phyloP scores from a whole-genome alignment of 2,113 vertebrate species.

The Lepisosteus oculatus region DNA sequence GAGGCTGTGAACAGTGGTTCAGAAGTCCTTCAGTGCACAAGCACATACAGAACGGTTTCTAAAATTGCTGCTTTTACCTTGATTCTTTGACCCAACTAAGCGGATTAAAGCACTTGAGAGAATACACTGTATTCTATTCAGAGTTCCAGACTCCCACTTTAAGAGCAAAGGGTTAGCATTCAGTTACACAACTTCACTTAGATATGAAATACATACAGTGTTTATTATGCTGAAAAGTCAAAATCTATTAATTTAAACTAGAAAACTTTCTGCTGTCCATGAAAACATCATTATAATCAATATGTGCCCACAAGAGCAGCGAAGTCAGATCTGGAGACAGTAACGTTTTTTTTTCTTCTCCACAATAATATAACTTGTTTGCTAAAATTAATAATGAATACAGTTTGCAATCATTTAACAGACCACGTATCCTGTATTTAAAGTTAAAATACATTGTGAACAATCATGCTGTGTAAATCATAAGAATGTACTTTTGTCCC shows the following conservation, averaged over 20 bases:
- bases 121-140: slow-evolving; percentile 33
- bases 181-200: slow-evolving; percentile 64
- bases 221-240: slow-evolving; percentile 55
- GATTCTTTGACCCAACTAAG: slow-evolving; percentile 64
- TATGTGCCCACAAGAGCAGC: slow-evolving; percentile 61
- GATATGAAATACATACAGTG: slow-evolving; percentile 56
- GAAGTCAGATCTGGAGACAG: slow-evolving; percentile 49
- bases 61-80: slow-evolving; percentile 38
- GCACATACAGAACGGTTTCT: slow-evolving; percentile 36
- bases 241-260: slow-evolving; percentile 68
- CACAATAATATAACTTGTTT: too few relatives aligned
- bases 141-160: slow-evolving; percentile 68
- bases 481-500: too few relatives aligned
- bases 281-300: slow-evolving; percentile 76
- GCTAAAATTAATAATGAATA: too few relatives aligned
- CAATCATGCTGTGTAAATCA: too few relatives aligned
- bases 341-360: too few relatives aligned
- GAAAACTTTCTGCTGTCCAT: slow-evolving; percentile 72
- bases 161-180: slow-evolving; percentile 65
- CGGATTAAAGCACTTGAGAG: slow-evolving; percentile 58
- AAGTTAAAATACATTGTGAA: too few relatives aligned
- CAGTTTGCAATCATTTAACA: slow-evolving; percentile 39
- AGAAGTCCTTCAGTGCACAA: slow-evolving; percentile 48
- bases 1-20: slow-evolving; percentile 48
- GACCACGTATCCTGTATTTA: slow-evolving; percentile 26